A percentile compares a stretch with the other conserved stretches of the same genome.
Evolutionary conservation across 2,113 vertebrate species (phyloP).

Genomic region (Morone saxatilis): DNA sequence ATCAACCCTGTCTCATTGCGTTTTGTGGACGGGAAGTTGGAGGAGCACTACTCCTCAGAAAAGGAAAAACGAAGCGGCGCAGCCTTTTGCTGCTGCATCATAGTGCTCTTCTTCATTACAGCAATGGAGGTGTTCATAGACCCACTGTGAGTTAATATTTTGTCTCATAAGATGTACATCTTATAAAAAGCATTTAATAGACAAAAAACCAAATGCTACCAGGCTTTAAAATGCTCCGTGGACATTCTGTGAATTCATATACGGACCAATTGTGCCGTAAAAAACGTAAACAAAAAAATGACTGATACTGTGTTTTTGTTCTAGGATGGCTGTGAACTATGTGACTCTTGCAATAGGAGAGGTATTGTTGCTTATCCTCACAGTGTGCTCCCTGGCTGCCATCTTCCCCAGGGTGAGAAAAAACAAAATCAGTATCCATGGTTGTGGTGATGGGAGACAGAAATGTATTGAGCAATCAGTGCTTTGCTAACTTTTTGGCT

Average conservation of each 20-base stretch:
- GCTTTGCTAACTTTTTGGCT: neutral
- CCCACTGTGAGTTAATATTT: slow-evolving; percentile 85
- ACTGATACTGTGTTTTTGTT: slow-evolving; percentile 21
- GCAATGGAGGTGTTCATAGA: slow-evolving; percentile 91
- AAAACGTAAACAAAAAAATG: neutral
- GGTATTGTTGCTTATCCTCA: slow-evolving; percentile 89
- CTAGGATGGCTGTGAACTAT: slow-evolving; percentile 92
- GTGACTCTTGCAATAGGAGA: slow-evolving; percentile 92
- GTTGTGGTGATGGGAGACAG: neutral
- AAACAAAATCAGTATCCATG: neutral
- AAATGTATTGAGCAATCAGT: neutral
- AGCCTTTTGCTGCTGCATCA: slow-evolving; percentile 93
- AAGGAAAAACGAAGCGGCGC: slow-evolving; percentile 93
- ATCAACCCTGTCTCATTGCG: slow-evolving; percentile 88
- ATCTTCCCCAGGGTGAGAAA: slow-evolving; percentile 92
- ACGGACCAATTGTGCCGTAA: neutral
- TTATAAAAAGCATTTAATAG: neutral
- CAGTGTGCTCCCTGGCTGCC: slow-evolving; percentile 91
- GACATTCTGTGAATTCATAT: neutral
- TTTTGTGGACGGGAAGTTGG: slow-evolving; percentile 90
- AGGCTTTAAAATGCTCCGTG: neutral
- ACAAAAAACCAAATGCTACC: neutral
- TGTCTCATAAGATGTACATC: neutral
- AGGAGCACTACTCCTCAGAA: slow-evolving; percentile 92
- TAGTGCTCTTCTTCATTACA: slow-evolving; percentile 90